Evolutionary conservation across 2,113 vertebrate species (phyloP).

Genomic region (Hiodon alosoides): DNA sequence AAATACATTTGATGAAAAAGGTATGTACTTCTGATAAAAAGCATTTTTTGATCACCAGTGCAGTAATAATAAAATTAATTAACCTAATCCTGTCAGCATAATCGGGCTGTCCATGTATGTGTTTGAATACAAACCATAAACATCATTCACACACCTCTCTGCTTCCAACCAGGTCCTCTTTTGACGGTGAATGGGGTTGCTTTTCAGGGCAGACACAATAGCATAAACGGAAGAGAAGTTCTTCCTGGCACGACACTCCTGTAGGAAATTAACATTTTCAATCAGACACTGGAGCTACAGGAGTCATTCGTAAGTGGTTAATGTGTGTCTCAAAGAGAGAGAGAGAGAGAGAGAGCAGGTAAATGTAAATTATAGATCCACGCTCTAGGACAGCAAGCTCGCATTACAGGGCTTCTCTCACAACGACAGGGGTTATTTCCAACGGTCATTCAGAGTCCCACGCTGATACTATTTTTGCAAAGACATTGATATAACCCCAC

Average conservation of each 20-base stretch:
- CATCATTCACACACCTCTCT: constrained; percentile 61
- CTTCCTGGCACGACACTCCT: constrained; percentile 78
- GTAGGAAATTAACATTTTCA: constrained; percentile 23
- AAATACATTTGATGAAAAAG: not conserved
- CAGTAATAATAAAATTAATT: too few species aligned
- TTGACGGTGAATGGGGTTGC: constrained; percentile 80
- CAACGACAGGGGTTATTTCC: too few species aligned
- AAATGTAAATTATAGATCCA: too few species aligned
- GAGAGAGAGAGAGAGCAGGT: not conserved
- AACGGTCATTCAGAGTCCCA: not conserved
- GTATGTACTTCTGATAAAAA: not conserved
- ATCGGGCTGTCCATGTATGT: not conserved
- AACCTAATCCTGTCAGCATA: not conserved
- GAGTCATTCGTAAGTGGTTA: not conserved
- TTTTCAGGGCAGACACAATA: constrained; percentile 78
- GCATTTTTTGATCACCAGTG: not conserved
- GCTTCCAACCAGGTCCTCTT: constrained; percentile 80
- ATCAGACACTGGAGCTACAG: not conserved
- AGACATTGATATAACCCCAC: too few species aligned
- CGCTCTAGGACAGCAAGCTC: too few species aligned
- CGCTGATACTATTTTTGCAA: not conserved
- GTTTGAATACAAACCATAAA: not conserved
- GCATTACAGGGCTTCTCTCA: too few species aligned
- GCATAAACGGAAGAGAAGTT: constrained; percentile 86
- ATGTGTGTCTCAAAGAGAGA: too few species aligned